Evolutionary conservation across 1,140 invertebrate species (phyloP).

Genomic region (Camponotus pennsylvanicus): DNA sequence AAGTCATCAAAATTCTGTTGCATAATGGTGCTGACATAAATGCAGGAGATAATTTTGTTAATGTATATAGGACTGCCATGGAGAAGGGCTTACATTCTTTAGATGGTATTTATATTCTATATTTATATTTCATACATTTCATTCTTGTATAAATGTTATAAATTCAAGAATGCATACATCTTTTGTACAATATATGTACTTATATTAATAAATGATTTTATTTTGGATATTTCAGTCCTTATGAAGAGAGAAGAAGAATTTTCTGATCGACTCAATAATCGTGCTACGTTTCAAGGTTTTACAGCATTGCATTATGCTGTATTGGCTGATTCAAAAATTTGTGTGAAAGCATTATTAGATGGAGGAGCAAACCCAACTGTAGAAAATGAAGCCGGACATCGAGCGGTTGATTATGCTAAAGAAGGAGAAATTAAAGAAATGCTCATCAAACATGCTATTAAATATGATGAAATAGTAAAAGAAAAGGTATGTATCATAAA

Average conservation of each 20-base stretch:
- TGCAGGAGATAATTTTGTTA: slow-evolving; percentile 92
- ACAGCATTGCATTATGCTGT: slow-evolving; percentile 97
- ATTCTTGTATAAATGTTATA: slow-evolving; percentile 42
- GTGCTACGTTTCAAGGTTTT: slow-evolving; percentile 93
- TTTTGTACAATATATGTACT: not conserved
- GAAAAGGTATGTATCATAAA: slow-evolving; percentile 78
- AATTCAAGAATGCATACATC: not conserved
- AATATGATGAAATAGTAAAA: slow-evolving; percentile 81
- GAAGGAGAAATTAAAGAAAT: slow-evolving; percentile 88
- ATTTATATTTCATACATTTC: not conserved
- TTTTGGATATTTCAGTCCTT: slow-evolving; percentile 86
- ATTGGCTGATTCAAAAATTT: slow-evolving; percentile 90
- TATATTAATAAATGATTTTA: slow-evolving; percentile 9
- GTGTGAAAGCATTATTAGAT: slow-evolving; percentile 88
- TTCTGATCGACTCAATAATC: slow-evolving; percentile 90
- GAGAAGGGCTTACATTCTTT: slow-evolving; percentile 87
- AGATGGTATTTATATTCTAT: slow-evolving; percentile 86
- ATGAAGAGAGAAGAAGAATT: slow-evolving; percentile 93
- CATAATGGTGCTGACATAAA: slow-evolving; percentile 93
- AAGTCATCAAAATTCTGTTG: slow-evolving; percentile 90
- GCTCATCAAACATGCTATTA: slow-evolving; percentile 79
- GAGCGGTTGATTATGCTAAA: slow-evolving; percentile 92
- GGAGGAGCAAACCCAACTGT: slow-evolving; percentile 90
- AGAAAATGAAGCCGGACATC: slow-evolving; percentile 93
- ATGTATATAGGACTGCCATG: slow-evolving; percentile 88